Base-by-base conservation (phyloP, 2,888 invertebrate species). In the Dryobota labecula region DNA sequence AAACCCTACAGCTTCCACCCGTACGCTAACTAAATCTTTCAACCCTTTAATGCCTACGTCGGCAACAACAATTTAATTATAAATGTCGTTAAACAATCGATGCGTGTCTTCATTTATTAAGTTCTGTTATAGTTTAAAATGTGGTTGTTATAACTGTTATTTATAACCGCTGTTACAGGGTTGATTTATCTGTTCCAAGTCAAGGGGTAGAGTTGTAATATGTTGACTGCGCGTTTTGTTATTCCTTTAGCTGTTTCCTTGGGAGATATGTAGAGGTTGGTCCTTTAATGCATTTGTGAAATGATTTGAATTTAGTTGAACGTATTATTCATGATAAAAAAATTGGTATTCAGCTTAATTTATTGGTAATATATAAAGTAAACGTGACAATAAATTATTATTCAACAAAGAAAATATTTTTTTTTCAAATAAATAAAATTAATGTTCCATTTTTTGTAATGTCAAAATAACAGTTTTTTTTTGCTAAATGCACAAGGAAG, bases 41-140 rank as follows among this genome's bases (percentile, higher is more conserved):
- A 91, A 92, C 92, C 94, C 92, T 91, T 90, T 90, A 90, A 90
- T 88, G 88, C 87, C 75, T 85, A 88, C 87, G 82, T 86, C 85
- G 83, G 82, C 87, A 82, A 88, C 56, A 66, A 67, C 92, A 93
- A 95, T 95, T 94, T 90, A 93, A 94, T 95, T 94, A 93, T 76
- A 88, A 82, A 82, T 92, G 93, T 91, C 92, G 92, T 94, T 93
- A 93, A 94, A 90, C 93, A 92, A 94, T 95, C 93, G 94, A 95
- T 94, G 95, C 95, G 94, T 94, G 91, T 90, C 92, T 90, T 90
- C 90, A 90, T 93, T 76, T 93, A 95, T 94, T 94, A 95, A 94
- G 93, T 94, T 94, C 90, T 87, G 89, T 88, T 90, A 85, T 90
- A 93, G 94, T 93, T 93, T 95, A 95, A 95, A 95, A 94, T 92